These are phyloP conservation scores for Teleogryllus oceanicus DNA, from an alignment of 2,888 invertebrate species.

Conservation along the genomic window DNA sequence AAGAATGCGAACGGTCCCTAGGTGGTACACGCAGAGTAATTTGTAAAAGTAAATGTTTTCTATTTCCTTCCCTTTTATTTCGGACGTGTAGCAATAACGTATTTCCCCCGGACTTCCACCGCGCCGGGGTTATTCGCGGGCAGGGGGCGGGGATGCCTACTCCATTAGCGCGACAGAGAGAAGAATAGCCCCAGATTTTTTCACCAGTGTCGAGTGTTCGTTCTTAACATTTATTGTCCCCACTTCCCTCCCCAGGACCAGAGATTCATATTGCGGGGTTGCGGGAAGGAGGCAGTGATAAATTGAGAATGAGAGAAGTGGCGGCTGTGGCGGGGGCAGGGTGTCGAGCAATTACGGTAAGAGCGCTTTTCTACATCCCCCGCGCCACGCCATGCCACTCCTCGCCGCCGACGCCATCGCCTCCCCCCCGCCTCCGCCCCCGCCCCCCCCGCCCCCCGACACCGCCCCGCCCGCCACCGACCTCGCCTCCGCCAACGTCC, in stretches of 20 bases:
- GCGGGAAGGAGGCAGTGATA: constrained; percentile 9
- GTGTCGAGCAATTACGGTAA: constrained; percentile 18
- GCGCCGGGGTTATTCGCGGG: background rate
- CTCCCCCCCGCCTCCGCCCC: background rate
- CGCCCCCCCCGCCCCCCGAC: background rate
- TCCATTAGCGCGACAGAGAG: constrained; percentile 18
- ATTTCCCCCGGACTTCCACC: constrained; percentile 1
- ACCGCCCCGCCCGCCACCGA: background rate
- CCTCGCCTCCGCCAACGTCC: background rate
- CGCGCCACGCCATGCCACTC: background rate
- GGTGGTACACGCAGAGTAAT: constrained; percentile 8
- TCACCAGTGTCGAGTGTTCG: constrained; percentile 19
- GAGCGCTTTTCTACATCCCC: constrained; percentile 9
- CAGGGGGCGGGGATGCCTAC: background rate
- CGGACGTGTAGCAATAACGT: constrained; percentile 3
- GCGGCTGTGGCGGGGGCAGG: background rate
- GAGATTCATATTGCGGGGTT: constrained; percentile 21
- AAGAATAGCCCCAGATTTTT: constrained; percentile 4
- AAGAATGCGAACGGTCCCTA: background rate
- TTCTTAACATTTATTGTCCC: constrained; percentile 27
- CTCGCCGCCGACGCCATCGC: background rate
- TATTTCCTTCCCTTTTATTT: constrained; percentile 18
- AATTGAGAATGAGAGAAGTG: constrained; percentile 12
- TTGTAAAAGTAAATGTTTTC: constrained; percentile 18
- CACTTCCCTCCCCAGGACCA: constrained; percentile 18